Conservation (phyloP, 2,888 invertebrate species). For the Lasioglossum leucozonium region DNA sequence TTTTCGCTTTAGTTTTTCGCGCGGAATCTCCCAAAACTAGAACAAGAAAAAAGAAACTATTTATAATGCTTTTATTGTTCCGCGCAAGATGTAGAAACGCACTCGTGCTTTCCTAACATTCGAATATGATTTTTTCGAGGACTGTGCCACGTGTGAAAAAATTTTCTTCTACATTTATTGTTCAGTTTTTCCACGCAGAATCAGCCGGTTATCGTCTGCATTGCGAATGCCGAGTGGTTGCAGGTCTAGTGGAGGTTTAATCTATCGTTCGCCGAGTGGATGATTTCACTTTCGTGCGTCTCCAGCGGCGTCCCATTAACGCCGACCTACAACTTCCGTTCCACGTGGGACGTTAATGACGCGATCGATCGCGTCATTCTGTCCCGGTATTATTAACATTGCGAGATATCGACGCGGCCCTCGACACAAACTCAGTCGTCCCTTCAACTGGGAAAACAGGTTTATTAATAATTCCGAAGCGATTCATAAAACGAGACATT, state of each 20-base stretch:
- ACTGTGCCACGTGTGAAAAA: not conserved
- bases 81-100: not conserved
- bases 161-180: not conserved
- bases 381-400: slow-evolving; percentile 21
- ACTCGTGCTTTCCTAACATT: not conserved
- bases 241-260: not conserved
- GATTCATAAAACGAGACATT: not conserved
- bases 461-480: slow-evolving; percentile 32
- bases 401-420: not conserved
- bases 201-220: not conserved
- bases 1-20: not conserved
- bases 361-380: slow-evolving; percentile 33
- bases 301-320: not conserved
- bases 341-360: slow-evolving; percentile 31
- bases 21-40: not conserved
- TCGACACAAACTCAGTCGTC: not conserved
- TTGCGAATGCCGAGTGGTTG: not conserved
- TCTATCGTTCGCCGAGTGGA: not conserved
- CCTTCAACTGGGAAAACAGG: slow-evolving; percentile 17
- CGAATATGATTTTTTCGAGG: not conserved
- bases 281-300: slow-evolving; percentile 13
- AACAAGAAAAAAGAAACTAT: not conserved
- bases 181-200: not conserved
- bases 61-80: not conserved
- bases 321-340: not conserved